A percentile compares a stretch with the other conserved stretches of the same genome.
These are phyloP conservation scores for Physella acuta DNA, from an alignment of 1,140 invertebrate species.

Conservation along the genomic window DNA sequence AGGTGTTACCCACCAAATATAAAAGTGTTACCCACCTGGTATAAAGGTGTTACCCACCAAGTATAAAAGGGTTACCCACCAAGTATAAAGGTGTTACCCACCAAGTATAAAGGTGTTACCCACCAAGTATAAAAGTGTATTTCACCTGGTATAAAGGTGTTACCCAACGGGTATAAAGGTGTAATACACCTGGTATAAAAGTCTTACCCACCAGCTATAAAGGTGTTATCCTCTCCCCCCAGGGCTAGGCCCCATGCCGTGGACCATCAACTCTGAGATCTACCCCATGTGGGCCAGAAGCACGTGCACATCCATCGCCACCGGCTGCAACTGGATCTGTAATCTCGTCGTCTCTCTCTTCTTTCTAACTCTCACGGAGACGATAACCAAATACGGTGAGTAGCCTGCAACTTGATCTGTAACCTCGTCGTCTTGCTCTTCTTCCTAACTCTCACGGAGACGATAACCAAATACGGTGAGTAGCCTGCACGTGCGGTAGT, in stretches of 20 bases:
- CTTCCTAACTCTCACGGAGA: constrained; percentile 63
- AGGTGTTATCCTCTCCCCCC: no score
- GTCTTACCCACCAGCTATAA: no score
- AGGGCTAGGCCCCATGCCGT: constrained; percentile 70
- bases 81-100: no score
- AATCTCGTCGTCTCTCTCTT: constrained; percentile 68
- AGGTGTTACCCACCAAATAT: no score
- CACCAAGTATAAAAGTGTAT: no score
- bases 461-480: constrained; percentile 63
- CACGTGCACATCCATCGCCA: constrained; percentile 64
- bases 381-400: constrained; percentile 63
- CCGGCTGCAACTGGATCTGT: constrained; percentile 66
- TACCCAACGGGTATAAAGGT: no score
- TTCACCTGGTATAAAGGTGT: no score
- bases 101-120: no score
- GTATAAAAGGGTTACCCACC: no score
- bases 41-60: no score
- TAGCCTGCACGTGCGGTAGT: neutral
- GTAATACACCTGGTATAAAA: no score
- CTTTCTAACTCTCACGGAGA: constrained; percentile 63
- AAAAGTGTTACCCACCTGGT: no score
- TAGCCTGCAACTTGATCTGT: constrained; percentile 64
- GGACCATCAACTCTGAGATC: constrained; percentile 70
- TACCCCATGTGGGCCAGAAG: constrained; percentile 68
- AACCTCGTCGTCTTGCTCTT: constrained; percentile 68